Percentiles rank a stretch among this genome's conserved stretches.
Evolutionary conservation across 2,113 vertebrate species (phyloP).

Genomic region (Budorcas taxicolor): DNA sequence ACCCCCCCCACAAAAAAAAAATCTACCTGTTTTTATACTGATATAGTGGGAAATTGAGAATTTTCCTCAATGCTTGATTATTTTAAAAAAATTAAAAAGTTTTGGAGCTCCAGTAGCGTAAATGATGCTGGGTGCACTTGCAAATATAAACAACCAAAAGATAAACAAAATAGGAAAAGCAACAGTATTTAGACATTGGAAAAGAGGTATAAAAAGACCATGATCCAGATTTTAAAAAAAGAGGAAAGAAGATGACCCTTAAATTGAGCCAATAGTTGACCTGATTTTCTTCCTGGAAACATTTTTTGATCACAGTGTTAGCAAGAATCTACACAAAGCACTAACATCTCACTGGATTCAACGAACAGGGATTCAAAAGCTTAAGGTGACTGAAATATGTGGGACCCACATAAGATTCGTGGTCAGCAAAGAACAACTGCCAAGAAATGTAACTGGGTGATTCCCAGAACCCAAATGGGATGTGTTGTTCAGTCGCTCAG

Average conservation of each 20-base stretch:
- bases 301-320: neutral
- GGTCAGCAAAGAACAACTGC: neutral
- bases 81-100: neutral
- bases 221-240: neutral
- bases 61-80: neutral
- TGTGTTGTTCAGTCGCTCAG: neutral
- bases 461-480: neutral
- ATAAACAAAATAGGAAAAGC: neutral
- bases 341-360: neutral
- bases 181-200: neutral
- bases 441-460: neutral
- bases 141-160: neutral
- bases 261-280: neutral
- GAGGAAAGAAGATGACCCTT: neutral
- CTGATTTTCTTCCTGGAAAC: neutral
- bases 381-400: neutral
- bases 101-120: neutral
- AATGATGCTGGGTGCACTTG: neutral
- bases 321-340: neutral
- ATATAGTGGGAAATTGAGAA: neutral
- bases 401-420: neutral
- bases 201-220: neutral
- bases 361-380: neutral
- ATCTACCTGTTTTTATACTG: neutral
- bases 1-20: accelerated